A percentile compares a stretch with the other conserved stretches of the same genome.
These are phyloP conservation scores for Bubo scandiacus DNA, from an alignment of 2,113 vertebrate species.

Conservation along the genomic window DNA sequence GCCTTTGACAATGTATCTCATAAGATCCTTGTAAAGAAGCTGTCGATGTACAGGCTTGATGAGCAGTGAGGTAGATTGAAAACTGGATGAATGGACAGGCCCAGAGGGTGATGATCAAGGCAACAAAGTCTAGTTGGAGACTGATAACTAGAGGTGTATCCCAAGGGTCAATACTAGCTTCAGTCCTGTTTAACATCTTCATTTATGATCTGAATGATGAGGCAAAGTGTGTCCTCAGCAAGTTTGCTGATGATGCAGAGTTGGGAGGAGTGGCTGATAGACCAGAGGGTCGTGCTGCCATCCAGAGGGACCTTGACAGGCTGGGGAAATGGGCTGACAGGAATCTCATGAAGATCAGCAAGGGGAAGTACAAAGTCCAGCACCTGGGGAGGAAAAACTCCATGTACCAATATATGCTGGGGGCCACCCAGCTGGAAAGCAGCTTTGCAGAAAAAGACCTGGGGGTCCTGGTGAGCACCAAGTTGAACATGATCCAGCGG, in stretches of 20 bases:
- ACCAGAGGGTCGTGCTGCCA: not conserved
- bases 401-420: rapidly evolving
- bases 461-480: not conserved
- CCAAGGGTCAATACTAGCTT: not conserved
- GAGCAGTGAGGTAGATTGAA: not conserved
- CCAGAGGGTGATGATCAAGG: not conserved
- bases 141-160: not conserved
- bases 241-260: not conserved
- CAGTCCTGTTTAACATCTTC: not conserved
- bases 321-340: not conserved
- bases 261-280: not conserved
- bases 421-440: not conserved
- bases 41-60: not conserved
- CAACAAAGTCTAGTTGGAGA: not conserved
- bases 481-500: not conserved
- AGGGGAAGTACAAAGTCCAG: not conserved
- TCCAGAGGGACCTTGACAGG: not conserved
- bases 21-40: not conserved
- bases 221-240: not conserved
- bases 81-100: not conserved
- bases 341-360: not conserved
- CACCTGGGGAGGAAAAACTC: not conserved
- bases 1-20: not conserved
- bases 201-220: not conserved
- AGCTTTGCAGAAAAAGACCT: not conserved